Evolutionary conservation across 2,888 invertebrate species (phyloP), one percentile per base, ranked within the genome.

Genomic region (Mythimna ferrago): DNA sequence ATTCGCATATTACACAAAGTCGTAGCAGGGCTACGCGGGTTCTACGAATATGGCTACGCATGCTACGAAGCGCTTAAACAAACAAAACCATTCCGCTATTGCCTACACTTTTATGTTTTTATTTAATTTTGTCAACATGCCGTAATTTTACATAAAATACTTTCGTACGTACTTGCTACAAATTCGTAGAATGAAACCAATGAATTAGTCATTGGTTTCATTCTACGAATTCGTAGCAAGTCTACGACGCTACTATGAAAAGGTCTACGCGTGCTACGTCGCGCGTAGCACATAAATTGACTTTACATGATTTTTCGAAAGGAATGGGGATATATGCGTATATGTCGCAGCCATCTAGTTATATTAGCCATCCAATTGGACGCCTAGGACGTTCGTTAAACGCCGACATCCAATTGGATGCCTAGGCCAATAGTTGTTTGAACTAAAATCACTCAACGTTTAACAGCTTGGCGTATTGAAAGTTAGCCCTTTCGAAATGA

Each of bases 241-340:
- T 48, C 80, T 76, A 83, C 71, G 76, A 6, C 0, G n/a, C 16
- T 26, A 61, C 80, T 76, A 83, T 73, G 73, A 58, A 60, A 58
- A 57, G 3, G n/a, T 4, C 71, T 70, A 74, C 66, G 61, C 54
- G 35, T 58, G 63, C 78, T 82, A 78, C 78, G 70, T 53, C n/a
- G 26, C 32, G 51, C 60, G 68, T 71, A 71, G 41, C 70, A 54
- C 38, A 57, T 48, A 53, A 62, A 56, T 57, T 6, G 16, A 54
- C 66, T 41, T 51, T 53, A 10, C 26, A 10, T 26, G 14, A 48
- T 70, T 11, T 60, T 14, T 44, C 5, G 3, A 54, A 66, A 69
- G 2, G 26, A 26, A 26, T 26, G 26, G 26, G 26, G 26, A 26
- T 26, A 26, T 26, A 26, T 26, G 26, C 2, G 26, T 26, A 26